Base-by-base conservation (phyloP, 2,113 vertebrate species). In the Pteropus alecto region DNA sequence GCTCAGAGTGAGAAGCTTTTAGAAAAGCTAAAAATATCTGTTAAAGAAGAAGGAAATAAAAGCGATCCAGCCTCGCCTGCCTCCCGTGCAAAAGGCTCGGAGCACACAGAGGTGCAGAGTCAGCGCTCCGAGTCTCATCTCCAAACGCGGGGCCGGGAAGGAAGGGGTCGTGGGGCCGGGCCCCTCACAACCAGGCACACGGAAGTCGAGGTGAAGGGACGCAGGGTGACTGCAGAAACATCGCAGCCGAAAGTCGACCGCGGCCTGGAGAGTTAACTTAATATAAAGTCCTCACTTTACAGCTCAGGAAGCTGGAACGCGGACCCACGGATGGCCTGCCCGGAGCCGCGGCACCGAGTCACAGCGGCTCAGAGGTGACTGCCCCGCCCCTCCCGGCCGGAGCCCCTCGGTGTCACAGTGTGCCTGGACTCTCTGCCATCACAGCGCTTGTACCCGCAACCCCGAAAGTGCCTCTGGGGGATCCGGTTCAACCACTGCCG, bases 11-110 rank as follows among this genome's bases (percentile, higher is more conserved):
- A 96, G 93, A 94, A 96, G 97, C 97, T 91, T 97, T 98, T 95
- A 94, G 94, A 97, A 97, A 97, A 95, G 94, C 97, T 98, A 98
- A 97, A 98, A 98, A 97, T 97, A 98, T 90, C 94, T 67, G 65
- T 77, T 89, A 61, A 84, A 94, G 90, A 93, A 96, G 38, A 3
- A 8, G 18, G 58, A 41, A 28, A 30, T 15, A 43, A 26, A 5
- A 19, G 5, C 68, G 13, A 56, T 22, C 74, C 87, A 51, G 87
- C 81, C 70, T 38, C 67, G 83, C 81, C n/a, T 90, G 70, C 92
- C 90, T 81, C 90, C 76, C 14, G 67, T 41, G 76, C 56, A 81
- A 58, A 51, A 92, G 76, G 78, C 71, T 92, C 43, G 0, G 46
- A 38, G 54, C 82, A 10, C 76, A 1, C 0, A 3, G 74, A 78